These are phyloP conservation scores for Calcarius lapponicus DNA, from an alignment of 2,797 vertebrate species.

Conservation along the genomic window DNA sequence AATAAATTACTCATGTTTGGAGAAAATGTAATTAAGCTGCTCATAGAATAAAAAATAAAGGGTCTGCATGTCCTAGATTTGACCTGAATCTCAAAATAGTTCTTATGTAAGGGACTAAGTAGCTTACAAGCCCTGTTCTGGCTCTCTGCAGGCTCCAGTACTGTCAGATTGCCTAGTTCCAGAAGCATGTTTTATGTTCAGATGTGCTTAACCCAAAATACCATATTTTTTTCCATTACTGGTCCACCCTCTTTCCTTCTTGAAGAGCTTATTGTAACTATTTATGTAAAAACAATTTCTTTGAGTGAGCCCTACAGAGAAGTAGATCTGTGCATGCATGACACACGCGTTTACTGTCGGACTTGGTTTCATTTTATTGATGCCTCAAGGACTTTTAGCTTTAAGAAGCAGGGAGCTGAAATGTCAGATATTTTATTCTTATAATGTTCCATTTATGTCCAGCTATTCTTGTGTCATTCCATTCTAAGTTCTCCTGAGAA, in stretches of 20 bases:
- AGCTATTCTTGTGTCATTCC: slow-evolving; percentile 4
- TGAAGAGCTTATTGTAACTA: slow-evolving; percentile 7
- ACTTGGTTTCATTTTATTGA: slow-evolving; percentile 41
- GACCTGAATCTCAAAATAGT: background rate
- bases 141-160: background rate
- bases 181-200: background rate
- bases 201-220: slow-evolving; percentile 36
- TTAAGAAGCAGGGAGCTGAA: slow-evolving; percentile 14
- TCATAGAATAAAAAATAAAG: background rate
- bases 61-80: background rate
- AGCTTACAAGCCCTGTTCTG: slow-evolving; percentile 14
- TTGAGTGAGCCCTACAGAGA: background rate
- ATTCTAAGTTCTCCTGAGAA: background rate
- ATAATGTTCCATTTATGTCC: background rate
- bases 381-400: slow-evolving; percentile 21
- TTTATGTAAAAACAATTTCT: background rate
- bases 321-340: background rate
- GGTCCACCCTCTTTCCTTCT: background rate
- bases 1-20: background rate
- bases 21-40: background rate
- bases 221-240: background rate
- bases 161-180: slow-evolving; percentile 20
- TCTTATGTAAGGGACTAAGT: slow-evolving; percentile 1
- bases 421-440: slow-evolving; percentile 35
- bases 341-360: background rate